Base-by-base conservation (phyloP, 2,113 vertebrate genomes). In the Pluvianellus socialis region DNA sequence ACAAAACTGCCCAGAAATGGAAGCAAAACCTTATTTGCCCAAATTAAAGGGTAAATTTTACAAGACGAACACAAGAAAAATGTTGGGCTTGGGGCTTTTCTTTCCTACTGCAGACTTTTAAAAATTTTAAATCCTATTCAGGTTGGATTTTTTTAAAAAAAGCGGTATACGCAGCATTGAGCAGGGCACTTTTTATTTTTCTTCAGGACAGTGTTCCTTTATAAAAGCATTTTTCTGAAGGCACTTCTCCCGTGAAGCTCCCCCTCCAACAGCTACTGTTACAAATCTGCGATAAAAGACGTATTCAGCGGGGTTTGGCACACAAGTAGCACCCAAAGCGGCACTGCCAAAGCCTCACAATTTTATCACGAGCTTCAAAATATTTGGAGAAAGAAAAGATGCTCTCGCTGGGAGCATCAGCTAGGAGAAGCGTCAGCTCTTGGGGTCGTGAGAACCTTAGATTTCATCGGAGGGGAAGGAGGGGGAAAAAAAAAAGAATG, bases 241-340 rank as follows among this genome's bases (percentile, higher is more conserved):
- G 90, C 83, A 61, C 74, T 93, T 68, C 87, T 95, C 71, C 74
- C 0, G 1, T 74, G 92, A 95, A 93, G 88, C 88, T 86, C 75
- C 59, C 84, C 72, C 63, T 85, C 84, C 53, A 62, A 62, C 66
- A 89, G 91, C 95, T 95, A 91, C 92, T 91, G 71, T 96, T 97
- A 97, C 96, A 88, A 83, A 93, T 66, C 81, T n/a, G 32, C 4
- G 66, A 97, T 95, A 95, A 96, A 96, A 95, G 94, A 52, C 4
- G 65, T 38, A 97, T 95, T 95, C 95, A 97, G 91, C 45, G 82
- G 88, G 81, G n/a, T 38, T 53, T 96, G 96, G 92, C 91, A 95
- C 66, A 70, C 15, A n/a, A 79, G 89, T 30, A 73, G 61, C 61
- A 61, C 76, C 89, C 93, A 77, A 92, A 90, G 0, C 16, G 65